phyloP scores from a whole-genome alignment of 2,797 vertebrate genomes.

The Enoplosus armatus region DNA sequence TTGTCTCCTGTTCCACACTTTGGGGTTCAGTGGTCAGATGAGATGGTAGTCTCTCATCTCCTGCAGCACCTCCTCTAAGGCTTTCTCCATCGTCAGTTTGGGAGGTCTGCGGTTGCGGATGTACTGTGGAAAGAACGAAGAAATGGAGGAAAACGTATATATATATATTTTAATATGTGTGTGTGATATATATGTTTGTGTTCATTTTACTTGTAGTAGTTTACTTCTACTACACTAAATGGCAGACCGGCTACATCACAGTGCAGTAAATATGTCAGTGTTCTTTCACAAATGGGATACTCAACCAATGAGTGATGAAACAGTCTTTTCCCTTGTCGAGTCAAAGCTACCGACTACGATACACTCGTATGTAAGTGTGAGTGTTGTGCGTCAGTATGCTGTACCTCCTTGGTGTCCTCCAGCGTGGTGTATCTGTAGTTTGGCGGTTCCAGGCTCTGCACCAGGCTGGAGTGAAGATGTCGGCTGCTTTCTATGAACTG shows the following conservation, averaged over 20 bases:
- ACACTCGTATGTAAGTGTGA: no score
- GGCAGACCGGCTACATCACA: neutral
- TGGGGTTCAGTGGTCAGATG: conserved; percentile 34
- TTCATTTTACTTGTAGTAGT: neutral
- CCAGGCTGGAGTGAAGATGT: conserved; percentile 81
- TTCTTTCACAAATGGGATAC: no score
- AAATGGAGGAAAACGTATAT: no score
- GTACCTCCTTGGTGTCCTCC: conserved; percentile 90
- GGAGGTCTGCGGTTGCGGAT: conserved; percentile 82
- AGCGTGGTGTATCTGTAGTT: conserved; percentile 91
- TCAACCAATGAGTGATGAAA: no score
- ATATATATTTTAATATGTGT: no score
- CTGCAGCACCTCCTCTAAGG: conserved; percentile 76
- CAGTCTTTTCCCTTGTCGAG: neutral
- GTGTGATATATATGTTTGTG: no score
- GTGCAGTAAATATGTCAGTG: no score
- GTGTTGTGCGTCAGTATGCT: neutral
- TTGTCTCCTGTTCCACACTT: neutral
- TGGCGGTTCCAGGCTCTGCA: conserved; percentile 85
- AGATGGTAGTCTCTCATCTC: conserved; percentile 76
- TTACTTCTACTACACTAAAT: neutral
- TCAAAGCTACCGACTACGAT: neutral
- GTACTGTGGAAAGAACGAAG: conserved; percentile 75
- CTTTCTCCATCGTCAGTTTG: conserved; percentile 80
- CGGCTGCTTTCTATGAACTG: conserved; percentile 83